phyloP scores from a whole-genome alignment of 2,888 invertebrate species.

The Harpalus rubripes region DNA sequence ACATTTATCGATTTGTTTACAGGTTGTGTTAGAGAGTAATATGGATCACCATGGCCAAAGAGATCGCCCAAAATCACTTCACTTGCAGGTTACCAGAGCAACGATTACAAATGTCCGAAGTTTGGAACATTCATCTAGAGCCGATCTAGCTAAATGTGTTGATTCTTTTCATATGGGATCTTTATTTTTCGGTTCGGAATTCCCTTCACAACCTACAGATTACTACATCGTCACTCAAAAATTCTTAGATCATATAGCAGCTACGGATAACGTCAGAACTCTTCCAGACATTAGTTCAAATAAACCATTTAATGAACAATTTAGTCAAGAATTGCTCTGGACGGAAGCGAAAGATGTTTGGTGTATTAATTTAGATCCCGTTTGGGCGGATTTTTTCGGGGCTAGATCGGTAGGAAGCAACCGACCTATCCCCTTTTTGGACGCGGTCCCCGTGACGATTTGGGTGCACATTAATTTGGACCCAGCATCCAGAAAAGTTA shows the following conservation, averaged over 20 bases:
- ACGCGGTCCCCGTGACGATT: slow-evolving; percentile 91
- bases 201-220: slow-evolving; percentile 86
- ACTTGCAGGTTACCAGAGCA: slow-evolving; percentile 89
- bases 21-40: slow-evolving; percentile 89
- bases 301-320: slow-evolving; percentile 72
- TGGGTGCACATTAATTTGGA: slow-evolving; percentile 85
- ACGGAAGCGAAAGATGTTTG: slow-evolving; percentile 92
- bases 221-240: slow-evolving; percentile 89
- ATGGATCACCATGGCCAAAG: slow-evolving; percentile 88
- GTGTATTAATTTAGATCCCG: slow-evolving; percentile 92
- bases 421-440: slow-evolving; percentile 88
- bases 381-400: slow-evolving; percentile 96
- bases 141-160: slow-evolving; percentile 89
- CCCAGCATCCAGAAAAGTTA: slow-evolving; percentile 73
- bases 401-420: slow-evolving; percentile 87
- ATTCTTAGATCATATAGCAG: slow-evolving; percentile 85
- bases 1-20: slow-evolving; percentile 70
- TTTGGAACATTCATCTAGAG: slow-evolving; percentile 84
- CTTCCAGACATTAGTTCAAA: slow-evolving; percentile 71
- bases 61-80: slow-evolving; percentile 91
- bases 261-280: slow-evolving; percentile 77
- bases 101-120: slow-evolving; percentile 85
- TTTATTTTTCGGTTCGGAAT: slow-evolving; percentile 87
- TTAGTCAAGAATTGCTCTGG: slow-evolving; percentile 82
- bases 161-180: slow-evolving; percentile 88